Percentiles rank a stretch among this genome's conserved stretches.
Evolutionary conservation across 2,888 invertebrate genomes (phyloP).

Genomic region (Morpho helenor): DNA sequence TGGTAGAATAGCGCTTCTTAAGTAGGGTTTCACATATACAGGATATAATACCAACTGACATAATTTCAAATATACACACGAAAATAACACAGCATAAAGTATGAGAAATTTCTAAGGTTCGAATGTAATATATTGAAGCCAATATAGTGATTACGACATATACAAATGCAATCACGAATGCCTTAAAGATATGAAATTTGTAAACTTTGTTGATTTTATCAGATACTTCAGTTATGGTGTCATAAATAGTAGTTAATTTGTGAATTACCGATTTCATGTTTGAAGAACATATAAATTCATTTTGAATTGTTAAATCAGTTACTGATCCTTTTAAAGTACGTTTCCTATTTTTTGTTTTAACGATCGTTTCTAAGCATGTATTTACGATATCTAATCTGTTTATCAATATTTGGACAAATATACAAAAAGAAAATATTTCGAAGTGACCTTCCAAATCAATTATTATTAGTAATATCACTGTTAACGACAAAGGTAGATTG

Average conservation of each 20-base stretch:
- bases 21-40: slow-evolving; percentile 46
- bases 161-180: slow-evolving; percentile 46
- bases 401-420: slow-evolving; percentile 41
- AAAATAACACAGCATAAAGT: slow-evolving; percentile 23
- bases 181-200: slow-evolving; percentile 45
- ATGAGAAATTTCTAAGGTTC: slow-evolving; percentile 30
- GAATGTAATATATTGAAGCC: slow-evolving; percentile 43
- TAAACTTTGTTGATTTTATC: neutral
- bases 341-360: slow-evolving; percentile 27
- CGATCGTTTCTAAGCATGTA: slow-evolving; percentile 37
- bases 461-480: slow-evolving; percentile 1
- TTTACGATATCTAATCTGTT: slow-evolving; percentile 43
- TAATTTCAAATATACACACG: slow-evolving; percentile 27
- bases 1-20: slow-evolving; percentile 37
- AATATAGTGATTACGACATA: slow-evolving; percentile 52
- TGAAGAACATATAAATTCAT: slow-evolving; percentile 37
- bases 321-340: slow-evolving; percentile 22
- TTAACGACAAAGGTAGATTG: neutral
- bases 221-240: slow-evolving; percentile 44
- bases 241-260: slow-evolving; percentile 44
- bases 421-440: slow-evolving; percentile 44
- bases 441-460: slow-evolving; percentile 37
- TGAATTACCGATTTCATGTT: slow-evolving; percentile 41
- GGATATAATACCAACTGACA: slow-evolving; percentile 33
- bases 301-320: slow-evolving; percentile 25